These are phyloP conservation scores for Antigone vipio DNA, from an alignment of 2,113 vertebrate species.

Conservation along the genomic window DNA sequence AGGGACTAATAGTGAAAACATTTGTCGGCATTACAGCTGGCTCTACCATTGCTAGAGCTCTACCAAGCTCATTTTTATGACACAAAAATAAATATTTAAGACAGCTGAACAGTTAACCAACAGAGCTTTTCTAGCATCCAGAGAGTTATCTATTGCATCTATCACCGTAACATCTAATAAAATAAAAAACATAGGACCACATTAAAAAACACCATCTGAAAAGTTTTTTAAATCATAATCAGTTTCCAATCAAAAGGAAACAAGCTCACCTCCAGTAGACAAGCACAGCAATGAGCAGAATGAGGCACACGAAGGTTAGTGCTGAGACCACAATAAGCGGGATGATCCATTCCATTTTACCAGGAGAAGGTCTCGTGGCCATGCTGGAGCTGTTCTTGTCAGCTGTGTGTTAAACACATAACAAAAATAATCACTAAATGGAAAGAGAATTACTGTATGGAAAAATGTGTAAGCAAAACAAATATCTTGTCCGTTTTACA, in stretches of 20 bases:
- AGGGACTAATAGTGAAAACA: background rate
- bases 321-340: conserved; percentile 95
- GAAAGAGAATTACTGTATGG: background rate
- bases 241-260: background rate
- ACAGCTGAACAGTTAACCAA: background rate
- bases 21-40: background rate
- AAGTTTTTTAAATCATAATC: background rate
- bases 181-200: background rate
- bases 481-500: conserved; percentile 35
- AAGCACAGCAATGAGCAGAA: conserved; percentile 93
- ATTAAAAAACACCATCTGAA: background rate
- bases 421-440: conserved; percentile 14
- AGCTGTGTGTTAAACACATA: conserved; percentile 64
- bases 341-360: conserved; percentile 96
- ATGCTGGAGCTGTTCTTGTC: conserved; percentile 84
- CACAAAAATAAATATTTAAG: background rate
- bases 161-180: background rate
- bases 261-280: conserved; percentile 95
- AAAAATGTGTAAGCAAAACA: background rate
- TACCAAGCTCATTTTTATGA: background rate
- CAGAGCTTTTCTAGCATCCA: background rate
- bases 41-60: background rate
- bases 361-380: conserved; percentile 79
- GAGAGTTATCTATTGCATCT: background rate
- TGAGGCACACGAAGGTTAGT: conserved; percentile 94